A percentile compares a stretch with the other conserved stretches of the same genome.
Evolutionary conservation across 1,140 invertebrate species (phyloP).

Genomic region (Drepana arcuata): DNA sequence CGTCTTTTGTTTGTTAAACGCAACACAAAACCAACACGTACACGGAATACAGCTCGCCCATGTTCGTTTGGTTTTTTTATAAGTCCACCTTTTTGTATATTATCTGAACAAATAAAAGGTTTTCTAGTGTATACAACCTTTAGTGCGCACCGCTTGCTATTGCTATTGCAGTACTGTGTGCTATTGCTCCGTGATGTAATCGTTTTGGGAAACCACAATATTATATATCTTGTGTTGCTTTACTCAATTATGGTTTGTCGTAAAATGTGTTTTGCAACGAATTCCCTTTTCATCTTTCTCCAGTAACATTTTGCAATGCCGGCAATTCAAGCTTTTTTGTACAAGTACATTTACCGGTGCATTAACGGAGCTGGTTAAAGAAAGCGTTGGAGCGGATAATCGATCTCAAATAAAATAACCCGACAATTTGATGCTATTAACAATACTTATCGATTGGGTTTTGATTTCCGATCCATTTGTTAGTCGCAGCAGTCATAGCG

Average conservation of each 20-base stretch:
- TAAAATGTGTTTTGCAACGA: neutral
- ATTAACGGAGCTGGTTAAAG: slow-evolving; percentile 17
- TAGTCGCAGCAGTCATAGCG: no score
- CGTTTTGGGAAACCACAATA: no score
- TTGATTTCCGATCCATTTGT: no score
- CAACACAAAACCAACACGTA: slow-evolving; percentile 50
- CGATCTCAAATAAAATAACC: slow-evolving; percentile 28
- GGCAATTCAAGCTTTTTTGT: neutral
- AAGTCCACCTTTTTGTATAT: no score
- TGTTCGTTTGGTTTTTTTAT: slow-evolving; percentile 13
- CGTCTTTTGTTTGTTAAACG: slow-evolving; percentile 58
- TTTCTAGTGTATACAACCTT: slow-evolving; percentile 11
- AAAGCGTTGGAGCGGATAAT: slow-evolving; percentile 39
- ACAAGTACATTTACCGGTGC: slow-evolving; percentile 7
- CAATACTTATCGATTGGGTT: no score
- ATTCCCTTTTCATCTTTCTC: neutral
- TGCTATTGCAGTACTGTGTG: no score
- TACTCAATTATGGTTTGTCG: no score
- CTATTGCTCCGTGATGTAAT: no score
- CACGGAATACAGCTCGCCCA: slow-evolving; percentile 25
- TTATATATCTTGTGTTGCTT: no score
- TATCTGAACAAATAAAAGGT: slow-evolving; percentile 11
- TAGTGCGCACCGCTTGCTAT: slow-evolving; percentile 8
- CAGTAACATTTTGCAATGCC: neutral
- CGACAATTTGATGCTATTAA: slow-evolving; percentile 33